These are phyloP conservation scores for Drosophila siamana DNA, from an alignment of 2,888 invertebrate genomes.

Conservation along the genomic window DNA sequence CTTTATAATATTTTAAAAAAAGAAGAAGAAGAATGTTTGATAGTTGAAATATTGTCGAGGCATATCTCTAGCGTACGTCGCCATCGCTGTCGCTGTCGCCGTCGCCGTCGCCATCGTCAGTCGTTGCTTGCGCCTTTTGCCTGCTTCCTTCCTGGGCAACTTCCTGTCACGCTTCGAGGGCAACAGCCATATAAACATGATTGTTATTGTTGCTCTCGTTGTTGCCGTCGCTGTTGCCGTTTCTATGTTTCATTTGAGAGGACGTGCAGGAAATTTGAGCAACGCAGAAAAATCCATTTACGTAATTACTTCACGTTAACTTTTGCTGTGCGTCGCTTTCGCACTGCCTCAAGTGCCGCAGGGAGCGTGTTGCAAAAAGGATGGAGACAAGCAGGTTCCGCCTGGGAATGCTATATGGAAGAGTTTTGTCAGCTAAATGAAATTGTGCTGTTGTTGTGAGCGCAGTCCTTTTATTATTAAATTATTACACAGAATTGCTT, in stretches of 20 bases:
- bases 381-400: background rate
- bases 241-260: slow-evolving; percentile 55
- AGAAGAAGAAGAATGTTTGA: slow-evolving; percentile 53
- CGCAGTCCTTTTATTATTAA: slow-evolving; percentile 64
- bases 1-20: slow-evolving; percentile 57
- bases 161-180: slow-evolving; percentile 76
- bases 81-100: slow-evolving; percentile 3
- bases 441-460: slow-evolving; percentile 29
- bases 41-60: slow-evolving; percentile 58
- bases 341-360: slow-evolving; percentile 10
- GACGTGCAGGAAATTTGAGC: slow-evolving; percentile 80
- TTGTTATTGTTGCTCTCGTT: slow-evolving; percentile 33
- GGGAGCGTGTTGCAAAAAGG: background rate
- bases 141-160: slow-evolving; percentile 75
- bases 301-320: slow-evolving; percentile 80
- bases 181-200: slow-evolving; percentile 72
- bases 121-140: slow-evolving; percentile 59
- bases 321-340: slow-evolving; percentile 54
- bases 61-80: slow-evolving; percentile 39
- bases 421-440: slow-evolving; percentile 44
- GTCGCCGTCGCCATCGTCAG: slow-evolving; percentile 23
- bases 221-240: slow-evolving; percentile 29
- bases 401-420: slow-evolving; percentile 28
- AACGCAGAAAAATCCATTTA: slow-evolving; percentile 77
- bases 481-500: slow-evolving; percentile 68